Conservation (phyloP, 2,113 vertebrate species). For the Felis chaus region DNA sequence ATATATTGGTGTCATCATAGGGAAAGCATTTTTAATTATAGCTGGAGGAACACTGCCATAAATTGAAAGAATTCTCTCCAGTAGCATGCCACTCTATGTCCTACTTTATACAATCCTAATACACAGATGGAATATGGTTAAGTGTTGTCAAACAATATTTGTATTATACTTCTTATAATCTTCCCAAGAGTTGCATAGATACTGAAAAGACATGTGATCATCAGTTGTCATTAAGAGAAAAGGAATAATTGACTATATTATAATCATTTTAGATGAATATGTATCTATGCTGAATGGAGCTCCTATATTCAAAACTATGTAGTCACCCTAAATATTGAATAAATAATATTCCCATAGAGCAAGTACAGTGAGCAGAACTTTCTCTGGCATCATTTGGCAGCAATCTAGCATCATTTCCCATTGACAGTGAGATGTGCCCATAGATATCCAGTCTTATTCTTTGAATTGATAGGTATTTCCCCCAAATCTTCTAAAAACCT, state of each 20-base stretch:
- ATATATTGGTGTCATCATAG: neutral
- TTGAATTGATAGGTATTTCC: neutral
- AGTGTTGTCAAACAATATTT: neutral
- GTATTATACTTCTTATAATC: neutral
- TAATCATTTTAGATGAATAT: neutral
- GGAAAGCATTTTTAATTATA: neutral
- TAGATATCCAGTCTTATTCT: neutral
- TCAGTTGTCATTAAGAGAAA: neutral
- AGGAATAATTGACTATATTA: neutral
- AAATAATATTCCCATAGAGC: neutral
- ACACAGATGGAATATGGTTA: neutral
- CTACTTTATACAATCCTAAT: neutral
- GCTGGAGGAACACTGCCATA: neutral
- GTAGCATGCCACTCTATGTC: fast-evolving
- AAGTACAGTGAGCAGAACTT: neutral
- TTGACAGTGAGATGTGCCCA: neutral
- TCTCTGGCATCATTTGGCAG: neutral
- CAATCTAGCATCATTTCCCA: neutral
- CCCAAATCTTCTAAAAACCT: neutral
- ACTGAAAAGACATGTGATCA: neutral
- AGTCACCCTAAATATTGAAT: neutral
- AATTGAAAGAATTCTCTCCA: neutral
- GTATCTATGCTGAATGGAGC: neutral
- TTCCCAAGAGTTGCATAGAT: slow-evolving; percentile 14
- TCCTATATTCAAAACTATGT: neutral